A percentile compares a stretch with the other conserved stretches of the same genome.
Conservation (phyloP, 2,113 vertebrate species). For the human region DNA sequence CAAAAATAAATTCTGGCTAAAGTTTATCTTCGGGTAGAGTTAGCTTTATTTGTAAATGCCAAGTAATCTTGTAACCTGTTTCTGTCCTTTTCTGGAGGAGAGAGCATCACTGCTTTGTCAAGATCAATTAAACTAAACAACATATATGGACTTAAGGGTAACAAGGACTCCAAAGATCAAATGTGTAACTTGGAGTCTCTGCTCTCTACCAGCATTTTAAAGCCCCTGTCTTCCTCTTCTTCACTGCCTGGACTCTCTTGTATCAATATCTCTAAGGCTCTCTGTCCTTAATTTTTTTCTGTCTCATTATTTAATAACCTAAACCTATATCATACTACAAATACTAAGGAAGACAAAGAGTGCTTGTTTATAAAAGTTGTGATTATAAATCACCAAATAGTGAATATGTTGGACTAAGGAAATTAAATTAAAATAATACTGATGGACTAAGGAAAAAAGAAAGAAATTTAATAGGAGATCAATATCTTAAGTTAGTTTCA, state of each 20-base stretch:
- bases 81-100: background rate
- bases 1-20: background rate
- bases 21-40: background rate
- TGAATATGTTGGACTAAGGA: background rate
- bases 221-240: background rate
- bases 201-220: background rate
- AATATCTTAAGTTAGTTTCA: background rate
- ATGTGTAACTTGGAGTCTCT: background rate
- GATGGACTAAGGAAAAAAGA: background rate
- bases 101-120: background rate
- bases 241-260: background rate
- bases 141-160: background rate
- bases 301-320: background rate
- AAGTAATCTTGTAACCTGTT: background rate
- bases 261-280: background rate
- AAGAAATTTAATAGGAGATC: background rate
- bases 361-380: conserved; percentile 5
- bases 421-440: conserved; percentile 17
- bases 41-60: background rate
- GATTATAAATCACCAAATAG: background rate
- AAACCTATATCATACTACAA: background rate
- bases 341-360: background rate
- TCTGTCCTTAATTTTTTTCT: background rate
- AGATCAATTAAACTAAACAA: background rate
- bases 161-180: background rate